Base-by-base conservation (phyloP, 2,113 vertebrate genomes). In the Junco hyemalis region DNA sequence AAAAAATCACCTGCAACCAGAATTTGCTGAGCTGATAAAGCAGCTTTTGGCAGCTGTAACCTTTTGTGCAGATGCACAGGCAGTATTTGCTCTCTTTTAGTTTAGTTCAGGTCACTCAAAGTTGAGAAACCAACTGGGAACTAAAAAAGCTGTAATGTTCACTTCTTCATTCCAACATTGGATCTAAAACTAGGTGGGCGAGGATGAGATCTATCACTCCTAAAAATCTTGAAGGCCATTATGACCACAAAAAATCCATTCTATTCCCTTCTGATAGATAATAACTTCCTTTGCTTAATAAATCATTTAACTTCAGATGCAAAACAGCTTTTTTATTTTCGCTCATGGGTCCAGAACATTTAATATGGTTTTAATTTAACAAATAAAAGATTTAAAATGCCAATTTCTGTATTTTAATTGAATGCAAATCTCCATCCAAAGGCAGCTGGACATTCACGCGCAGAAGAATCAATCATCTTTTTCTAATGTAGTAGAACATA, bases 81-180 rank as follows among this genome's bases (percentile, higher is more conserved):
- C 79, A 86, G 47, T 35, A 63, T 70, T 66, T 94, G 72, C 86
- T 96, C 66, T 76, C 51, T 90, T 91, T 86, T 82, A 63, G 82
- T 63, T 95, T 86, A 81, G 86, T 56, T 88, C 88, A 88, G 80
- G 81, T 96, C 92, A 92, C 76, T 90, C 79, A 63, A 93, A 96
- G 94, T 92, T 90, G 86, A 96, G 63, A 90, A 92, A 90, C 74
- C 86, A 88, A 90, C 36, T 88, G 94, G 88, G 92, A 95, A 90
- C 59, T 56, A 36, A 68, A 82, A 65, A 90, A 88, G 59, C 74
- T 65, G 35, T 50, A 93, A 72, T 6, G 33, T 25, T 92, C 4
- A 5, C 33, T 83, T 60, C 66, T 86, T 78, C 74, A 16, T 90
- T 94, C 88, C 88, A 93, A 16, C 29, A 66, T 45, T 13, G 1